Conservation (phyloP, 2,797 vertebrate species). For the Mormyrus hasselquistii region DNA sequence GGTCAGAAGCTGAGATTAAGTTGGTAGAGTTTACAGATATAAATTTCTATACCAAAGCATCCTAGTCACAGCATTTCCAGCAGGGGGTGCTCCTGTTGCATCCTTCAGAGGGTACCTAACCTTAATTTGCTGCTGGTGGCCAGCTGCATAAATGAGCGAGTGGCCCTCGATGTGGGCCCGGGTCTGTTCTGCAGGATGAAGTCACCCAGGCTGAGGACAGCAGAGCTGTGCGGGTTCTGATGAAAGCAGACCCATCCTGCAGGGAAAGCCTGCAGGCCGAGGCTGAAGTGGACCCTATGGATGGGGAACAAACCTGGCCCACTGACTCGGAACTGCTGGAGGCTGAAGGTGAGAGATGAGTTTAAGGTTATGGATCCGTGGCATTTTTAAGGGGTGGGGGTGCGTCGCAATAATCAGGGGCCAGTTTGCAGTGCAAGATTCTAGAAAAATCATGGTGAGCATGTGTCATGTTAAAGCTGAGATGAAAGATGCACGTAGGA, state of each 20-base stretch:
- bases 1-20: neutral
- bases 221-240: slow-evolving; percentile 70
- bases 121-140: neutral
- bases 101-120: neutral
- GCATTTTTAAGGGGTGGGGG: neutral
- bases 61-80: neutral
- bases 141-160: neutral
- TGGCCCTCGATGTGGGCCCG: neutral
- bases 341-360: slow-evolving; percentile 70
- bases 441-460: neutral
- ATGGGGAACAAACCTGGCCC: slow-evolving; percentile 96
- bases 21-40: neutral
- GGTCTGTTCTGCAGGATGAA: slow-evolving; percentile 56
- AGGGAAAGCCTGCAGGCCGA: slow-evolving; percentile 79
- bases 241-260: slow-evolving; percentile 73
- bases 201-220: slow-evolving; percentile 44
- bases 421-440: neutral
- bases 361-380: neutral
- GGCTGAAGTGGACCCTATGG: slow-evolving; percentile 89
- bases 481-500: neutral
- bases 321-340: slow-evolving; percentile 85
- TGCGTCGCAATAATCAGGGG: neutral
- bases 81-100: neutral
- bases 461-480: neutral
- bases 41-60: neutral